A percentile compares a stretch with the other conserved stretches of the same genome.
Evolutionary conservation across 2,797 vertebrate genomes (phyloP).

Genomic region (Takifugu ocellatus): DNA sequence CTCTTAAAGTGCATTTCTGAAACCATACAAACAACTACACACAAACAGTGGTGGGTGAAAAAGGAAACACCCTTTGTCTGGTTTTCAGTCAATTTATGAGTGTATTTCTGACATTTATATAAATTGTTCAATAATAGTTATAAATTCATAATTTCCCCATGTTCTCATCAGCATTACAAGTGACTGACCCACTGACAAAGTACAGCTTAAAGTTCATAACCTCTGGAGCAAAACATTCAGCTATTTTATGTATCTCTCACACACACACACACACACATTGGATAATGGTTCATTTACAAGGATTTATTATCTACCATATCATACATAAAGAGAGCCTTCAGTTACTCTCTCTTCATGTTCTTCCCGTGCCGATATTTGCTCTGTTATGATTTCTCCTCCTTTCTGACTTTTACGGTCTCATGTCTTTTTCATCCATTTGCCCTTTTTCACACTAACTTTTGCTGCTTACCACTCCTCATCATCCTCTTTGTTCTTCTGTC

Average conservation of each 20-base stretch:
- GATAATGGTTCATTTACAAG: slow-evolving; percentile 28
- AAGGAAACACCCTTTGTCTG: slow-evolving; percentile 6
- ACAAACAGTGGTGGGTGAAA: background rate
- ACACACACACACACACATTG: slow-evolving; percentile 16
- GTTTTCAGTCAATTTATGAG: background rate
- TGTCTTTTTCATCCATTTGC: slow-evolving; percentile 1
- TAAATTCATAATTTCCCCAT: no score
- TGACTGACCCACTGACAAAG: no score
- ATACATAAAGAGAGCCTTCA: slow-evolving; percentile 49
- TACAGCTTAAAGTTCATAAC: no score
- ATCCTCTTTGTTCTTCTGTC: background rate
- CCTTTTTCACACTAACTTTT: background rate
- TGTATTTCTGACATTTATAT: slow-evolving; percentile 8
- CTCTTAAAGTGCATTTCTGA: background rate
- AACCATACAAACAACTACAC: background rate
- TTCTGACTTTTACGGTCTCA: background rate
- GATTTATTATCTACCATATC: slow-evolving; percentile 40
- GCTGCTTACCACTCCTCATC: background rate
- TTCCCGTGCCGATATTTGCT: slow-evolving; percentile 2
- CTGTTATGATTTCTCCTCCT: no score
- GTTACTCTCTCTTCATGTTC: slow-evolving; percentile 24
- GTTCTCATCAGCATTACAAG: no score
- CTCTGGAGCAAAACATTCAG: no score
- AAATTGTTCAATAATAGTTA: background rate
- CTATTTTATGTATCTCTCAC: no score